Evolutionary conservation across 2,797 vertebrate species (phyloP).

Genomic region (Cossypha polioptera): DNA sequence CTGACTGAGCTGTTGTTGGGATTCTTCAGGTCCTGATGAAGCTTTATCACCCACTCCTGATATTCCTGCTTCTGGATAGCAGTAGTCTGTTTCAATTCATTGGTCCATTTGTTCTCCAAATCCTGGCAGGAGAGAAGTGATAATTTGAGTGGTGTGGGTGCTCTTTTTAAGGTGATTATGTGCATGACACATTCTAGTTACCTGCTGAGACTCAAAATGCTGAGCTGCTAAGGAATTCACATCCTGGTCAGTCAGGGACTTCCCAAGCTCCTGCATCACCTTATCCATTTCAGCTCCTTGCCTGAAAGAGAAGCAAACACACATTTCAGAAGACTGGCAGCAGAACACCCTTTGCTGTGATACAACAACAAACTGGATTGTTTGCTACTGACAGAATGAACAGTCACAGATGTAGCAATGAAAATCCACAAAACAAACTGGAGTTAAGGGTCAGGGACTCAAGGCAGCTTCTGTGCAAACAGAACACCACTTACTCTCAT

Average conservation of each 20-base stretch:
- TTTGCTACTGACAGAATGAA: neutral
- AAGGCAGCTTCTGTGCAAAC: neutral
- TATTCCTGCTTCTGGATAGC: slow-evolving; percentile 97
- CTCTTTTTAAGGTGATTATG: neutral
- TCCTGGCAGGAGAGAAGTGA: slow-evolving; percentile 73
- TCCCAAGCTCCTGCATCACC: slow-evolving; percentile 96
- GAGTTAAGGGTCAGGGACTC: neutral
- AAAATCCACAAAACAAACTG: neutral
- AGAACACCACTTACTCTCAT: neutral
- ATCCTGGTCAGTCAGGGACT: slow-evolving; percentile 91
- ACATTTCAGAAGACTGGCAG: neutral
- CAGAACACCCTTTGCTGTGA: neutral
- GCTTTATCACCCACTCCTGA: slow-evolving; percentile 97
- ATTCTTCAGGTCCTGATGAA: slow-evolving; percentile 93
- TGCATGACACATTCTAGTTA: slow-evolving; percentile 43
- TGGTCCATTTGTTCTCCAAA: slow-evolving; percentile 94
- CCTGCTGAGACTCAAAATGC: slow-evolving; percentile 96
- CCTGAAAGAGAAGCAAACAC: slow-evolving; percentile 66
- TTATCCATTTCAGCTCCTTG: slow-evolving; percentile 93
- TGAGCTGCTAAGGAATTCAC: slow-evolving; percentile 93
- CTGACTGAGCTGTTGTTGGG: slow-evolving; percentile 91
- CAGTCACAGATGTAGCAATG: neutral
- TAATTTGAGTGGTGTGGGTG: neutral
- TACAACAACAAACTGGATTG: neutral
- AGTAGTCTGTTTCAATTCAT: slow-evolving; percentile 91